phyloP scores from a whole-genome alignment of 1,140 invertebrate genomes.

The Dinoponera quadriceps region DNA sequence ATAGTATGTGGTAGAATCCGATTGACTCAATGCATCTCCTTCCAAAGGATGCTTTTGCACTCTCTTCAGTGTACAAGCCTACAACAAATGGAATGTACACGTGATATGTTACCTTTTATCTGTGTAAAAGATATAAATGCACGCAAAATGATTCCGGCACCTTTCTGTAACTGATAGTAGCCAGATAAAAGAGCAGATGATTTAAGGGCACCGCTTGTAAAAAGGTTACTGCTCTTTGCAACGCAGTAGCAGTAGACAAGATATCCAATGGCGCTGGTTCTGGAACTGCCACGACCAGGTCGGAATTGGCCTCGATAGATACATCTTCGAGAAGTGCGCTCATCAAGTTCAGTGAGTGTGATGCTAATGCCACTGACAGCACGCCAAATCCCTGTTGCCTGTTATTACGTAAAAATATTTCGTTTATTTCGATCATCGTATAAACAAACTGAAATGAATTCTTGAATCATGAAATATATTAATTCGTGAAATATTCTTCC shows the following conservation, averaged over 20 bases:
- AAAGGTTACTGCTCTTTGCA: constrained; percentile 89
- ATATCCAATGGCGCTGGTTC: constrained; percentile 88
- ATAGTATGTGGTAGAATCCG: constrained; percentile 96
- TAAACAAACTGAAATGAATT: constrained; percentile 20
- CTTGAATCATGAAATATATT: constrained; percentile 31
- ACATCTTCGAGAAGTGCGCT: constrained; percentile 87
- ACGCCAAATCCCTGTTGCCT: constrained; percentile 93
- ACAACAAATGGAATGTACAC: constrained; percentile 32
- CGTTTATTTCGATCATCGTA: too few relatives aligned
- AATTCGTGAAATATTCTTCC: constrained; percentile 25
- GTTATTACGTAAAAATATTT: constrained; percentile 49
- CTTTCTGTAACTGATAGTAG: constrained; percentile 95
- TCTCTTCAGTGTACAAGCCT: constrained; percentile 93
- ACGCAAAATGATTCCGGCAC: constrained; percentile 76
- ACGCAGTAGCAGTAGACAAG: constrained; percentile 87
- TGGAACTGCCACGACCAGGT: constrained; percentile 74
- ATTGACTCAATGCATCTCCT: constrained; percentile 93
- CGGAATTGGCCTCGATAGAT: constrained; percentile 85
- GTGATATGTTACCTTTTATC: background rate
- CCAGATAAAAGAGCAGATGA: constrained; percentile 94
- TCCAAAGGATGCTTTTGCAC: constrained; percentile 92
- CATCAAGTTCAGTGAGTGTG: constrained; percentile 89
- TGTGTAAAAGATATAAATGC: background rate
- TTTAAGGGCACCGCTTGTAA: constrained; percentile 89
- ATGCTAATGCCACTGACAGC: constrained; percentile 92